Percentiles rank a stretch among this genome's conserved stretches.
Evolutionary conservation across 1,140 invertebrate species (phyloP).

Genomic region (Hylaeus volcanicus): DNA sequence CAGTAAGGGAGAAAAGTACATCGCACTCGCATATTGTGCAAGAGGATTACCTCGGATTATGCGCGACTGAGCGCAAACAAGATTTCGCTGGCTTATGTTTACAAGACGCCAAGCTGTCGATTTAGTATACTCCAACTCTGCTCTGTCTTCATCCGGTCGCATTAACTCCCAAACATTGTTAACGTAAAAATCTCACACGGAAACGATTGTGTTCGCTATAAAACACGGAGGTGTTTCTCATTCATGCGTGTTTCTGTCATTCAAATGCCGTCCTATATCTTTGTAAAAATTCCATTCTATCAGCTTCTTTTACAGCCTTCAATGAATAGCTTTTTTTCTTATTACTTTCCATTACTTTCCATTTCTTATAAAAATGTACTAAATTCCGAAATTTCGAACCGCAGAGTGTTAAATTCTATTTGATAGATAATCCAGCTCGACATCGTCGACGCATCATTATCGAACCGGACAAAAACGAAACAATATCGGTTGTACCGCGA

Average conservation of each 20-base stretch:
- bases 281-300: not conserved
- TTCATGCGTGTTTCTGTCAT: too few species aligned
- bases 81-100: slow-evolving; percentile 78
- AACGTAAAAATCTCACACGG: not conserved
- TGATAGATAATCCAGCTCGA: too few species aligned
- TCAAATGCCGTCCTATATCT: too few species aligned
- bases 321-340: too few species aligned
- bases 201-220: not conserved
- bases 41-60: slow-evolving; percentile 80
- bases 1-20: slow-evolving; percentile 44
- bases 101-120: slow-evolving; percentile 79
- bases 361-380: too few species aligned
- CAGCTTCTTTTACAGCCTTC: too few species aligned
- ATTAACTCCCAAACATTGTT: not conserved
- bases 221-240: too few species aligned
- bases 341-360: too few species aligned
- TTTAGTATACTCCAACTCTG: slow-evolving; percentile 65
- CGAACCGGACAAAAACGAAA: too few species aligned
- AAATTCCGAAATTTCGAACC: too few species aligned
- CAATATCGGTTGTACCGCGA: not conserved
- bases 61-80: slow-evolving; percentile 79
- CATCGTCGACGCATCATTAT: too few species aligned
- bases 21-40: slow-evolving; percentile 77
- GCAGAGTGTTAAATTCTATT: too few species aligned
- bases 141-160: slow-evolving; percentile 32